Conservation (phyloP, 2,888 invertebrate species). For the Acholoe squamosa region DNA sequence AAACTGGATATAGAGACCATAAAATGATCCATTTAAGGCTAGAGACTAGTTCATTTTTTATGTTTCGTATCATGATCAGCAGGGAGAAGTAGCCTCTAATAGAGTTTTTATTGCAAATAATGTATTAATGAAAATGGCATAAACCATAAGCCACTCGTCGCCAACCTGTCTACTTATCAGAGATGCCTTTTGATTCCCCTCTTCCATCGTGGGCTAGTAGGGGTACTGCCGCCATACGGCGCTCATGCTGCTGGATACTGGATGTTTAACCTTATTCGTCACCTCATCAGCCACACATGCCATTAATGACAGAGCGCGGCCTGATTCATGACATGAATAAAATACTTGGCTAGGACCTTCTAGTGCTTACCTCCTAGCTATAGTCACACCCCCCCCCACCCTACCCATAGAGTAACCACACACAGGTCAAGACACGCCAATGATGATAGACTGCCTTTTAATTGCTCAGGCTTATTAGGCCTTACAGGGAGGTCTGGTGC, state of each 20-base stretch:
- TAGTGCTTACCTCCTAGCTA: not conserved
- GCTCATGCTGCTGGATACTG: not conserved
- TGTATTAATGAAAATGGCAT: not conserved
- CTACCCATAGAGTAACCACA: not conserved
- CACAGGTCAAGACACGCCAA: constrained; percentile 37
- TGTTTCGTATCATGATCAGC: too few relatives aligned
- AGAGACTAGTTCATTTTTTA: too few relatives aligned
- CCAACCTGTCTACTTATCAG: not conserved
- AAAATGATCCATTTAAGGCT: too few relatives aligned
- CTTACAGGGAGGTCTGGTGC: not conserved
- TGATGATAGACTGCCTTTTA: constrained; percentile 47
- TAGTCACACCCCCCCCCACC: not conserved
- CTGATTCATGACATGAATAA: constrained; percentile 53
- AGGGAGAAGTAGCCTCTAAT: too few relatives aligned
- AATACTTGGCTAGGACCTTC: not conserved
- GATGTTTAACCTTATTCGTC: constrained; percentile 21
- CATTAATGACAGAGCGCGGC: constrained; percentile 48
- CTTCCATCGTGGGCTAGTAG: not conserved
- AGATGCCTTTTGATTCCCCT: not conserved
- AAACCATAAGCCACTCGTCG: not conserved
- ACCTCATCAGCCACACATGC: constrained; percentile 47
- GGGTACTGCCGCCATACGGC: constrained; percentile 7
- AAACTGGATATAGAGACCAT: too few relatives aligned
- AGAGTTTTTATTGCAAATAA: too few relatives aligned
- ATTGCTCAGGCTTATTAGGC: constrained; percentile 42